Evolutionary conservation across 1,140 invertebrate species (phyloP).

Genomic region (Drosophila carrolli): DNA sequence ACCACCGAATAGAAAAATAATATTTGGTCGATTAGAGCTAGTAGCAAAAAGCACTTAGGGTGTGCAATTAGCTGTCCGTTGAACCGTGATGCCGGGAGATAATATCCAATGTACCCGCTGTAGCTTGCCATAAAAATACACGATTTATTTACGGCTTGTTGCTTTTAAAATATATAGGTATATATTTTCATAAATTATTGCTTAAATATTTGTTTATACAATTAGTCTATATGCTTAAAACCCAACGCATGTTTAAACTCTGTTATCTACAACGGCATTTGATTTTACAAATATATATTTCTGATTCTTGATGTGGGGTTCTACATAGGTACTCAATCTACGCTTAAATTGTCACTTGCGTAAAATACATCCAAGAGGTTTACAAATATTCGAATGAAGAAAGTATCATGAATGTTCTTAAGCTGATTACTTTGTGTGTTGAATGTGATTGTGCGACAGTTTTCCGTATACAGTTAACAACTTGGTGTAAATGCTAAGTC

Average conservation of each 20-base stretch:
- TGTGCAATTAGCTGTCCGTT: conserved; percentile 5
- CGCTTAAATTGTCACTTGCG: conserved; percentile 9
- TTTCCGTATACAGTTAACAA: conserved; percentile 48
- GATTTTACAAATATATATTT: conserved; percentile 42
- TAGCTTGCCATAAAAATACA: conserved; percentile 6
- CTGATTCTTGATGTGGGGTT: conserved; percentile 27
- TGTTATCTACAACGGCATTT: conserved; percentile 50
- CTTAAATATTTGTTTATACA: conserved; percentile 77
- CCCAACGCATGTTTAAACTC: conserved; percentile 33
- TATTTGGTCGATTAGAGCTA: neutral
- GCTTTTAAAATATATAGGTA: conserved; percentile 44
- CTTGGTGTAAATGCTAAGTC: conserved; percentile 67
- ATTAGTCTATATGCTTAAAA: conserved; percentile 65
- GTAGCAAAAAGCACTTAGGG: neutral
- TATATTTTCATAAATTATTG: conserved; percentile 78
- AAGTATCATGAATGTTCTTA: conserved; percentile 41
- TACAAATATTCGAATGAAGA: conserved; percentile 56
- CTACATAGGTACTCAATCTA: conserved; percentile 42
- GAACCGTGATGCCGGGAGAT: conserved; percentile 1
- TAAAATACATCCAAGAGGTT: conserved; percentile 40
- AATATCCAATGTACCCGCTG: conserved; percentile 1
- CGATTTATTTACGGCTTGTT: conserved; percentile 1
- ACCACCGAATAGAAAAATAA: neutral
- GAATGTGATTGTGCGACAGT: conserved; percentile 74
- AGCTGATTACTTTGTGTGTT: conserved; percentile 29